Conservation (phyloP, 2,888 invertebrate genomes). For the Syrista parreyssii region DNA sequence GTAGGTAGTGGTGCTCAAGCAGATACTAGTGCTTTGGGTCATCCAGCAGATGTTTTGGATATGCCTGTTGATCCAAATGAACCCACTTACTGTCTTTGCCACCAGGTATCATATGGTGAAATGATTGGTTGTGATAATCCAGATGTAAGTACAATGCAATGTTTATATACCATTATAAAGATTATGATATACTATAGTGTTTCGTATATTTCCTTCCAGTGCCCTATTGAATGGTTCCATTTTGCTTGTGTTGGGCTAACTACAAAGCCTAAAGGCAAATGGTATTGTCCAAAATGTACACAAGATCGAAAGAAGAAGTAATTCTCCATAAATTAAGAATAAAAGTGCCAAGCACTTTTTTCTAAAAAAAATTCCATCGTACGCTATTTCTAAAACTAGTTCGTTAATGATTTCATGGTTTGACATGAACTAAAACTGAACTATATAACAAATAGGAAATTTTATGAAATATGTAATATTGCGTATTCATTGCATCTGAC, state of each 20-base stretch:
- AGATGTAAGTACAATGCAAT: conserved; percentile 71
- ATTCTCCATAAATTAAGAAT: conserved; percentile 24
- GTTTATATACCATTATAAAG: background rate
- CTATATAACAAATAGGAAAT: conserved; percentile 33
- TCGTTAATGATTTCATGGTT: conserved; percentile 35
- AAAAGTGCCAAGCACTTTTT: conserved; percentile 9
- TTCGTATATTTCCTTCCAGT: conserved; percentile 65
- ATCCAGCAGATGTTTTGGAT: conserved; percentile 89
- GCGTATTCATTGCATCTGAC: conserved; percentile 43
- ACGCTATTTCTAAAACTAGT: conserved; percentile 28
- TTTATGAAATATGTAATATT: conserved; percentile 27
- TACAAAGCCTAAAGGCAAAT: conserved; percentile 93
- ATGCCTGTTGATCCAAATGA: conserved; percentile 98
- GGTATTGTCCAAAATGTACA: conserved; percentile 80
- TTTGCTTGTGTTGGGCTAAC: conserved; percentile 93
- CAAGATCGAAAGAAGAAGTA: conserved; percentile 68
- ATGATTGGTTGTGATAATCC: conserved; percentile 98
- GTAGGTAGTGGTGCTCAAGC: conserved; percentile 61
- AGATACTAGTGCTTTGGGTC: conserved; percentile 69
- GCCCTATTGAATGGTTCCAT: conserved; percentile 96
- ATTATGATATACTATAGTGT: conserved; percentile 10
- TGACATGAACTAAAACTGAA: conserved; percentile 34
- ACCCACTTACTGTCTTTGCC: conserved; percentile 97
- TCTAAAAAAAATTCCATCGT: conserved; percentile 2
- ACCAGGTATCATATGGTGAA: conserved; percentile 96